A percentile compares a stretch with the other conserved stretches of the same genome.
Evolutionary conservation across 2,888 invertebrate species (phyloP).

Genomic region (Noctua pronuba): DNA sequence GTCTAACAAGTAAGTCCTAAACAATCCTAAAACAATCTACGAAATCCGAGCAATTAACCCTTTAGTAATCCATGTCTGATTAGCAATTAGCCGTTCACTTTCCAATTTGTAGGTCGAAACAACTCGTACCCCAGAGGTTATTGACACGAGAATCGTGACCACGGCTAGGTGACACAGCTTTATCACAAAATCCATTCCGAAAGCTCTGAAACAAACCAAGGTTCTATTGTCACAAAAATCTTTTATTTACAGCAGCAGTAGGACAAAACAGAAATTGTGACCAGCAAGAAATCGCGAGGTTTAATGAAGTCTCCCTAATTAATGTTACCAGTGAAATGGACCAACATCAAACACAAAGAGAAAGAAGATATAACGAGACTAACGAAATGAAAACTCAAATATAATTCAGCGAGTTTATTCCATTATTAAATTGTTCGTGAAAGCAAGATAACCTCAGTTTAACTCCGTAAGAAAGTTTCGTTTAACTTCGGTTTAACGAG

Average conservation of each 20-base stretch:
- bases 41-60: slow-evolving; percentile 40
- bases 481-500: slow-evolving; percentile 76
- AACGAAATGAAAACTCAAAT: slow-evolving; percentile 80
- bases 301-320: slow-evolving; percentile 69
- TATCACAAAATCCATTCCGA: slow-evolving; percentile 39
- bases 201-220: slow-evolving; percentile 55
- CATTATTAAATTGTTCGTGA: slow-evolving; percentile 89
- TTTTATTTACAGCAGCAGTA: slow-evolving; percentile 55
- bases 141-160: slow-evolving; percentile 46
- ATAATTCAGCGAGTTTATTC: slow-evolving; percentile 84
- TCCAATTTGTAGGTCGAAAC: slow-evolving; percentile 41
- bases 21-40: slow-evolving; percentile 47
- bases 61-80: slow-evolving; percentile 54
- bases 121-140: slow-evolving; percentile 33
- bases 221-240: slow-evolving; percentile 48
- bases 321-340: slow-evolving; percentile 66
- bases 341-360: slow-evolving; percentile 66
- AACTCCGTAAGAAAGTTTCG: slow-evolving; percentile 72
- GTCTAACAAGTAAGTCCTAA: slow-evolving; percentile 27
- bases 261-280: slow-evolving; percentile 63
- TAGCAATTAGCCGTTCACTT: slow-evolving; percentile 51
- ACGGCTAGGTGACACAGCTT: slow-evolving; percentile 36
- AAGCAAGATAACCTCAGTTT: slow-evolving; percentile 83
- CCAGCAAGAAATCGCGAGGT: slow-evolving; percentile 62
- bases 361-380: slow-evolving; percentile 68